Evolutionary conservation across 2,888 invertebrate species (phyloP).

Genomic region (Pachliopta kotzebuea): DNA sequence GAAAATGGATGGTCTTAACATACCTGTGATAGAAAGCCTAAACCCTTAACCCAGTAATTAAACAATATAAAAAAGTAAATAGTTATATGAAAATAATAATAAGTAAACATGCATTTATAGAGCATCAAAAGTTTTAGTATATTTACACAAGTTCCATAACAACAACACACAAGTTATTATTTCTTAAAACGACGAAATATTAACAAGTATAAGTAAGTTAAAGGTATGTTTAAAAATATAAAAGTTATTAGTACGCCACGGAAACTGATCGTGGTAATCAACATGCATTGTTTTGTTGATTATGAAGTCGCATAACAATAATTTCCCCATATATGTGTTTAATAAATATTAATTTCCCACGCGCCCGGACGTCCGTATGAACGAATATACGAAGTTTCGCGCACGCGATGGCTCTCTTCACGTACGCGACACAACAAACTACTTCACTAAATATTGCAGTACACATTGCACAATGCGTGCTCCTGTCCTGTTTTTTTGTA

Average conservation of each 20-base stretch:
- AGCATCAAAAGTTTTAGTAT: too few species aligned
- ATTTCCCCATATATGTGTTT: constrained; percentile 26
- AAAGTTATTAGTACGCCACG: constrained; percentile 6
- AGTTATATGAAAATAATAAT: too few species aligned
- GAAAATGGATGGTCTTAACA: too few species aligned
- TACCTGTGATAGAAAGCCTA: too few species aligned
- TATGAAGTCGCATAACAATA: constrained; percentile 1
- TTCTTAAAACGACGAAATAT: too few species aligned
- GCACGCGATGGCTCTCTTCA: constrained; percentile 20
- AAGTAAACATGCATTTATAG: too few species aligned
- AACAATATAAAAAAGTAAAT: too few species aligned
- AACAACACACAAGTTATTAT: too few species aligned
- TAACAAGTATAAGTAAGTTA: too few species aligned
- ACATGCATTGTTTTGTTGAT: constrained; percentile 16
- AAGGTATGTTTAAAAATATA: neutral
- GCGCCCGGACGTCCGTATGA: constrained; percentile 52
- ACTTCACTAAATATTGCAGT: constrained; percentile 29
- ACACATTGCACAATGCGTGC: constrained; percentile 25
- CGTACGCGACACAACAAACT: constrained; percentile 34
- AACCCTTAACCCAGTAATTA: too few species aligned
- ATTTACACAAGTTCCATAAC: too few species aligned
- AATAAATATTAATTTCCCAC: constrained; percentile 46
- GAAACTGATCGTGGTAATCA: constrained; percentile 1
- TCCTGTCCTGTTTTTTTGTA: constrained; percentile 1
- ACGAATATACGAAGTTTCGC: constrained; percentile 36